Evolutionary conservation across 2,888 invertebrate species (phyloP).

Genomic region (Andrena camellia): DNA sequence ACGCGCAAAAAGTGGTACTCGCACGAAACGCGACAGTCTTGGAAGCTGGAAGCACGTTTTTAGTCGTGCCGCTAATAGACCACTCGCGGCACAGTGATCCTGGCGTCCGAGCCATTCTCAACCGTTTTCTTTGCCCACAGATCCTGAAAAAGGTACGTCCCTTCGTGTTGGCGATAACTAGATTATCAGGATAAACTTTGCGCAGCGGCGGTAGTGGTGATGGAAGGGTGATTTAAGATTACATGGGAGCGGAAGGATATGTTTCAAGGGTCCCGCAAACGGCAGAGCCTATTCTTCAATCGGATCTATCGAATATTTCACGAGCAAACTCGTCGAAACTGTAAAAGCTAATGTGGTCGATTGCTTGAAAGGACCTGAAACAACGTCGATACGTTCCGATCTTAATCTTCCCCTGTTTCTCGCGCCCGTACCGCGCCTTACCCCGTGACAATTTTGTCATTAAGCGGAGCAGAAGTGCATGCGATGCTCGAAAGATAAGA

Average conservation of each 20-base stretch:
- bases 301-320: constrained; percentile 8
- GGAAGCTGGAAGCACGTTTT: constrained; percentile 12
- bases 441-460: constrained; percentile 58
- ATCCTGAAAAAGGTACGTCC: no score
- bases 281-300: constrained; percentile 31
- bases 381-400: constrained; percentile 42
- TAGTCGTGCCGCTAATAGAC: neutral
- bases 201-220: neutral
- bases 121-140: neutral
- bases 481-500: constrained; percentile 59
- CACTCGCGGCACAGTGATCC: neutral
- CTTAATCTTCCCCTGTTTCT: constrained; percentile 15
- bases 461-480: constrained; percentile 37
- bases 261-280: neutral
- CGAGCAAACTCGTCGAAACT: neutral
- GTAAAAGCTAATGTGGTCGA: constrained; percentile 23
- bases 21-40: constrained; percentile 21
- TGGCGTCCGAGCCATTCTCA: neutral
- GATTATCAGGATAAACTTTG: neutral
- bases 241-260: neutral
- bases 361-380: constrained; percentile 6
- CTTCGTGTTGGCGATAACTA: neutral
- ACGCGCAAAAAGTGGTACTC: constrained; percentile 2
- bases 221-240: constrained; percentile 17
- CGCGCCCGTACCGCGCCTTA: neutral